phyloP scores from a whole-genome alignment of 2,888 invertebrate genomes.

The Copidosoma aretas region DNA sequence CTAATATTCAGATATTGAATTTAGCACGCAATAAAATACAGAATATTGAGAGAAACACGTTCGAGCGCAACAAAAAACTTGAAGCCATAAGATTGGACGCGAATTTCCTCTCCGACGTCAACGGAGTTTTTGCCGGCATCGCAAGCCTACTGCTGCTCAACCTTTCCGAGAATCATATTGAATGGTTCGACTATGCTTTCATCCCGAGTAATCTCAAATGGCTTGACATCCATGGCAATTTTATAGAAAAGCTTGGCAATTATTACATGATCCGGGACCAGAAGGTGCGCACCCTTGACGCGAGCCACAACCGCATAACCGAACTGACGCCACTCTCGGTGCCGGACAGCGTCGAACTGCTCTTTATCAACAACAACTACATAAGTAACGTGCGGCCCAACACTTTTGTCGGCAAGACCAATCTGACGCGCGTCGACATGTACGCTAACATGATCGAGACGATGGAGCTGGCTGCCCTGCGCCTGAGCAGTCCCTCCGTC shows the following conservation, averaged over 20 bases:
- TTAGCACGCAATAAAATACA: constrained; percentile 89
- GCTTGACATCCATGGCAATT: constrained; percentile 90
- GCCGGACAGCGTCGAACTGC: constrained; percentile 84
- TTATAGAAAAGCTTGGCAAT: constrained; percentile 85
- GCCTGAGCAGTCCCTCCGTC: constrained; percentile 71
- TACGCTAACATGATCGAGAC: constrained; percentile 86
- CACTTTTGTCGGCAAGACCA: constrained; percentile 85
- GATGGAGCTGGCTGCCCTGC: constrained; percentile 81
- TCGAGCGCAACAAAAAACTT: constrained; percentile 80
- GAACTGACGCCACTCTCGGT: constrained; percentile 85
- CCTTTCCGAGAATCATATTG: constrained; percentile 87
- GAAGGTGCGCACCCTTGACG: constrained; percentile 82
- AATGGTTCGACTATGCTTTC: constrained; percentile 93
- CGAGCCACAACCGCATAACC: constrained; percentile 85
- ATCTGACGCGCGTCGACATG: constrained; percentile 86
- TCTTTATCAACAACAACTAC: constrained; percentile 89
- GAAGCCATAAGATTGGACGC: constrained; percentile 88
- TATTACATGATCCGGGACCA: constrained; percentile 78
- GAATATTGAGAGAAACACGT: constrained; percentile 82
- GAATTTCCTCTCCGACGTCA: constrained; percentile 87
- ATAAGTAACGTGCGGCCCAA: constrained; percentile 82
- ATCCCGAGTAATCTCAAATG: constrained; percentile 88
- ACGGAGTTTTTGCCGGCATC: constrained; percentile 86
- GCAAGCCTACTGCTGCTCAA: constrained; percentile 87
- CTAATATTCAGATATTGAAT: constrained; percentile 84